Conservation (phyloP, 2,113 vertebrate genomes). For the Charadrius vociferus region DNA sequence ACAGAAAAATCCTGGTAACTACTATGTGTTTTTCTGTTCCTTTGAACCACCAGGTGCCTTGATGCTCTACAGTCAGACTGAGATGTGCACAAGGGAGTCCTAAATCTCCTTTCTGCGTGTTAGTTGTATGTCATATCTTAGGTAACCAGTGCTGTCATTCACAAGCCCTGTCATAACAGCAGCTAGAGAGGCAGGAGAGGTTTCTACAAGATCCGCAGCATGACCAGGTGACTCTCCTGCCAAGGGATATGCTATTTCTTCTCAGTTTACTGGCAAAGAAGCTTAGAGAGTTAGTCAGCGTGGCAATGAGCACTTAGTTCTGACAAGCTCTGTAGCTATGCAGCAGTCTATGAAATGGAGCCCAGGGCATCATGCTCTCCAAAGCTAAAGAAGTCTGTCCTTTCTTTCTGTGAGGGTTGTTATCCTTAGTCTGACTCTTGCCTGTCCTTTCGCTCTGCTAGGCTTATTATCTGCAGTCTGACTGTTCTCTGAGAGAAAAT, state of each 20-base stretch:
- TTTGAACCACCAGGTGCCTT: background rate
- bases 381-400: background rate
- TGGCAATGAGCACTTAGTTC: background rate
- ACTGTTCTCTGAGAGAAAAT: background rate
- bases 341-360: background rate
- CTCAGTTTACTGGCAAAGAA: background rate
- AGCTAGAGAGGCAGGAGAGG: background rate
- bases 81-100: background rate
- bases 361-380: background rate
- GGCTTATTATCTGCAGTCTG: background rate
- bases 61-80: background rate
- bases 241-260: background rate
- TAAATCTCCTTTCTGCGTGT: background rate
- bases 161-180: background rate
- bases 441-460: background rate
- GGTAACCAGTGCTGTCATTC: background rate
- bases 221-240: background rate
- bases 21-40: background rate
- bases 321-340: background rate
- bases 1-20: background rate
- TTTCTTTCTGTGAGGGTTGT: background rate
- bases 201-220: background rate
- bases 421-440: background rate
- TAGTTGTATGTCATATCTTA: background rate
- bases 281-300: background rate